Evolutionary conservation across 2,113 vertebrate genomes (phyloP).

Genomic region (Agapornis roseicollis): DNA sequence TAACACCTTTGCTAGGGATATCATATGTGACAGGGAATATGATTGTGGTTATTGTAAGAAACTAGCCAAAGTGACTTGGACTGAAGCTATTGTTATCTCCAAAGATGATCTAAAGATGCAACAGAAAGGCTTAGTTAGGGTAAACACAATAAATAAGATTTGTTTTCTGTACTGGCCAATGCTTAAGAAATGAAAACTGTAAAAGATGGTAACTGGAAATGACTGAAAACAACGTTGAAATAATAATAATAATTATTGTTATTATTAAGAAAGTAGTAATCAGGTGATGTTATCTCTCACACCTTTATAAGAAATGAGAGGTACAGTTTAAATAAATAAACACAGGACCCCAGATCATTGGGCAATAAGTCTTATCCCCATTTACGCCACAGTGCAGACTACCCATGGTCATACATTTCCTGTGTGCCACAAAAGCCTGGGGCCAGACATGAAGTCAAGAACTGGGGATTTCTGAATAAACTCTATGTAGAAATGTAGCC

Average conservation of each 20-base stretch:
- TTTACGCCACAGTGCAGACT: neutral
- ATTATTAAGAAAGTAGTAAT: neutral
- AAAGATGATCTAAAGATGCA: neutral
- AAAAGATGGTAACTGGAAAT: neutral
- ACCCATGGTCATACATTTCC: neutral
- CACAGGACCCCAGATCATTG: neutral
- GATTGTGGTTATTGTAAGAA: neutral
- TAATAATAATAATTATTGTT: neutral
- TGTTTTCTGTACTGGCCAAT: neutral
- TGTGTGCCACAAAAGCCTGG: neutral
- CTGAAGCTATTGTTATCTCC: neutral
- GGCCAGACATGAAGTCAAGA: fast-evolving
- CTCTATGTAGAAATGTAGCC: neutral
- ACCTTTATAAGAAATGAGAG: neutral
- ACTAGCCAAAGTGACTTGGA: neutral
- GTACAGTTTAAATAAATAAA: neutral
- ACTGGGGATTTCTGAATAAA: neutral
- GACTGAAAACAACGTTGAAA: neutral
- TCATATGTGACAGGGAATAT: neutral
- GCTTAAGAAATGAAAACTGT: neutral
- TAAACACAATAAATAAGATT: neutral
- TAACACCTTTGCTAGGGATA: neutral
- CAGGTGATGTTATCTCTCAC: neutral
- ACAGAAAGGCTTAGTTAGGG: neutral
- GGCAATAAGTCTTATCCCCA: neutral